Base-by-base conservation (phyloP, 2,888 invertebrate genomes). In the Drosophila ezoana region DNA sequence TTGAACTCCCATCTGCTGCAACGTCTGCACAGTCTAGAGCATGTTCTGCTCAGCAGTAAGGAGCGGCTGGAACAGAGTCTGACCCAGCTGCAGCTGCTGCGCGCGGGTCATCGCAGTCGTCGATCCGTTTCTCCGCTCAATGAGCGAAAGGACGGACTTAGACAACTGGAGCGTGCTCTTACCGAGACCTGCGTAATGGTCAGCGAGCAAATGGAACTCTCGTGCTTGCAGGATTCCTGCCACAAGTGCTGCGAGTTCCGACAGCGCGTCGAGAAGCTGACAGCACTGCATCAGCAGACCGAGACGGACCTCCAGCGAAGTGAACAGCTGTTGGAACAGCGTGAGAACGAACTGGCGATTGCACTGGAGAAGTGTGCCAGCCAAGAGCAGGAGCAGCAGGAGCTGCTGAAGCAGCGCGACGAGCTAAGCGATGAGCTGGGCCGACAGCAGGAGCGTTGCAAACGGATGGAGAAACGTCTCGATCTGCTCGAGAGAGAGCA, bases 401-500 rank as follows among this genome's bases (percentile, higher is more conserved):
- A 91, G 56, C 73, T 92, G 11, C 63, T 91, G 57, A 89, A 91
- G 47, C 92, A 92, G 69, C 90, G 92, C 8, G 90, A 91, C 52
- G 91, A 90, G 41, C 76, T 92, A 9, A 94, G 94, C 91, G 93
- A 94, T 83, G 93, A 95, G 68, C 93, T 94, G 90, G 94, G 94
- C 74, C 94, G 94, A 32, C 93, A 94, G 66, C 93, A 95, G 35
- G 96, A 96, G 86, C 95, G 95, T 63, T 95, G 96, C 61, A 94
- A 95, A 64, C 94, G 95, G 71, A 92, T 96, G 79, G 96, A 96
- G 90, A 94, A 95, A 37, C 93, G 95, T 20, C 93, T 96, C 72
- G 95, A 95, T 73, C 94, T 95, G 37, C 93, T 97, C 65, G 96
- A 97, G 91, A 95, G 96, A 8, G 97, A 98, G 92, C 96, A 97